Percentiles rank a stretch among this genome's conserved stretches.
phyloP scores from a whole-genome alignment of 2,888 invertebrate genomes.

The Psylliodes chrysocephalus region DNA sequence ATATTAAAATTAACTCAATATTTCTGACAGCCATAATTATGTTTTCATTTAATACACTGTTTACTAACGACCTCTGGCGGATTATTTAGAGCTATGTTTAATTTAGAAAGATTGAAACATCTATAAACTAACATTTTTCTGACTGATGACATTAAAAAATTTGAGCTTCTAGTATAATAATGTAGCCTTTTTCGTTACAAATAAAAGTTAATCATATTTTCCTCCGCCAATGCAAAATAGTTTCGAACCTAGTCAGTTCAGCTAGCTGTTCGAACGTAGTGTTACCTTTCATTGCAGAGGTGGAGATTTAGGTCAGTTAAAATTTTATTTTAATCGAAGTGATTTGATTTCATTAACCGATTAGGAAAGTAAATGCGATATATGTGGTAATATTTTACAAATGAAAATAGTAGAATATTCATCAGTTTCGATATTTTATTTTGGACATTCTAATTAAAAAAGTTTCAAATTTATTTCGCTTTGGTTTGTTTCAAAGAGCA shows the following conservation, averaged over 20 bases:
- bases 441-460: neutral
- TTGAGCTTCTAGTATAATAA: too few species aligned
- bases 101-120: too few species aligned
- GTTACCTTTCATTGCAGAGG: slow-evolving; percentile 13
- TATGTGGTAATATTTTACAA: slow-evolving; percentile 12
- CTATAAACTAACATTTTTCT: too few species aligned
- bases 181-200: too few species aligned
- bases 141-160: too few species aligned
- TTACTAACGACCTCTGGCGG: too few species aligned
- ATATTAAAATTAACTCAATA: too few species aligned
- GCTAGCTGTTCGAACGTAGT: neutral
- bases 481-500: neutral
- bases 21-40: too few species aligned
- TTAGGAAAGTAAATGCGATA: slow-evolving; percentile 22
- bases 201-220: too few species aligned
- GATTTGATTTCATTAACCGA: slow-evolving; percentile 18
- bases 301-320: slow-evolving; percentile 25
- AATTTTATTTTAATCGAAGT: slow-evolving; percentile 19
- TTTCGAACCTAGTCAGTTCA: neutral
- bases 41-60: too few species aligned
- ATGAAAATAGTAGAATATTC: slow-evolving; percentile 9
- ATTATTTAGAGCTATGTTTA: too few species aligned
- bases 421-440: neutral
- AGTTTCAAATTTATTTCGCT: too few species aligned
- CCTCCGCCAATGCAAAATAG: neutral